These are phyloP conservation scores for Heliocidaris erythrogramma DNA, from an alignment of 35 echinoderm and acorn worm genomes.

Conservation along the genomic window DNA sequence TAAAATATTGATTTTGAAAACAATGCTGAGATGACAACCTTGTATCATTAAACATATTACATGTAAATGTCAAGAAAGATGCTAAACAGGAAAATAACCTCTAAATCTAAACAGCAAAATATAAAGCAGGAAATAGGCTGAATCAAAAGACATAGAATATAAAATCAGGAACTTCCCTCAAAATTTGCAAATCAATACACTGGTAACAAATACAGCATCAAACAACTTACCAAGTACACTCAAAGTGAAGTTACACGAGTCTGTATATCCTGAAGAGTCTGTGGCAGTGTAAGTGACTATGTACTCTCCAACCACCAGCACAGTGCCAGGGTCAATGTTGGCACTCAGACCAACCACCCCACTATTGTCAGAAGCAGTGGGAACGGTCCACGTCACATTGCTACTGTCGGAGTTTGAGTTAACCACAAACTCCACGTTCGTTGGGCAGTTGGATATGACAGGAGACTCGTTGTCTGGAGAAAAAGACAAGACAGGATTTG, in stretches of 20 bases:
- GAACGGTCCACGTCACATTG: slow-evolving; percentile 11
- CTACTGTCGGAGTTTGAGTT: background rate
- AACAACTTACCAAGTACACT: slow-evolving; percentile 52
- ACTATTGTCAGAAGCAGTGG: slow-evolving; percentile 51
- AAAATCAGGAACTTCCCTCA: background rate
- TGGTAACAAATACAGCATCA: background rate
- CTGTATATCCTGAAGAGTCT: slow-evolving; percentile 40
- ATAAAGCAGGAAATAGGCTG: background rate
- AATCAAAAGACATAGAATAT: background rate
- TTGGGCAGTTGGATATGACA: slow-evolving; percentile 25
- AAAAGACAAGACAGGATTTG: background rate
- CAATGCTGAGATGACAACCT: too few species aligned
- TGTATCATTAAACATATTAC: too few species aligned
- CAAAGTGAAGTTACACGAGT: slow-evolving; percentile 43
- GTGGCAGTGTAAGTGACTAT: slow-evolving; percentile 51
- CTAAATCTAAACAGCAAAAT: too few species aligned
- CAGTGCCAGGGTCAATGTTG: slow-evolving; percentile 5
- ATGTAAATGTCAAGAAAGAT: too few species aligned
- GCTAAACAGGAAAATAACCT: too few species aligned
- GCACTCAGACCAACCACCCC: slow-evolving; percentile 14
- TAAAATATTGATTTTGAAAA: too few species aligned
- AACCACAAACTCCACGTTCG: background rate
- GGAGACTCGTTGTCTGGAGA: slow-evolving; percentile 42
- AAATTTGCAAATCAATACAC: background rate
- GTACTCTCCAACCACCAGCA: background rate